These are phyloP conservation scores for Alligator sinensis DNA, from an alignment of 2,113 vertebrate species.

Conservation along the genomic window DNA sequence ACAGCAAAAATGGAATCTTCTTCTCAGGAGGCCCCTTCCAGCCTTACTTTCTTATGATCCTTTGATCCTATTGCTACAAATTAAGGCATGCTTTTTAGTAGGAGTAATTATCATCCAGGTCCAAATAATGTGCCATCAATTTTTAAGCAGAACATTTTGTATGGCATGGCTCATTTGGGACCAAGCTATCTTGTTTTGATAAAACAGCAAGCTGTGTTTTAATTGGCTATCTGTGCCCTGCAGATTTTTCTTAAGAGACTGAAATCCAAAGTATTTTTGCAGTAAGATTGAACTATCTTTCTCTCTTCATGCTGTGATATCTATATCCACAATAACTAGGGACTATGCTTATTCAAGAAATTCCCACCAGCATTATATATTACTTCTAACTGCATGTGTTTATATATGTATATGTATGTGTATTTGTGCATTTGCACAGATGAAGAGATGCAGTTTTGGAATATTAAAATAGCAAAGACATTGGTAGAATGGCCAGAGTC, in stretches of 20 bases:
- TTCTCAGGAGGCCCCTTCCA: too few species aligned
- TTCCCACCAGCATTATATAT: neutral
- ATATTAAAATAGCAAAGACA: neutral
- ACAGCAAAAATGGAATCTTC: neutral
- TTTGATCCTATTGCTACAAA: neutral
- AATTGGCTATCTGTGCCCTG: neutral
- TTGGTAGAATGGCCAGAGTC: neutral
- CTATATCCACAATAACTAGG: neutral
- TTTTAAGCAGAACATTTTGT: neutral
- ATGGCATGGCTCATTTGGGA: neutral
- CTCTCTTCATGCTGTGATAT: neutral
- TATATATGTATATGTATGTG: too few species aligned
- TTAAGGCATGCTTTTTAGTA: constrained; percentile 14
- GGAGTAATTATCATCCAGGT: constrained; percentile 45
- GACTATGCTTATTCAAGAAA: neutral
- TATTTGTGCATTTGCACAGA: too few species aligned
- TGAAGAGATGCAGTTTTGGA: neutral
- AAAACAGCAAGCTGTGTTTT: neutral
- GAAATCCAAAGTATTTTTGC: neutral
- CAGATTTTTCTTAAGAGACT: neutral
- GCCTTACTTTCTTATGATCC: too few species aligned
- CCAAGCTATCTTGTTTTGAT: neutral
- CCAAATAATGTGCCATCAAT: neutral
- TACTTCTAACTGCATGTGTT: too few species aligned
- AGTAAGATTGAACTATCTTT: neutral